Evolutionary conservation across 2,888 invertebrate species (phyloP), one percentile per base, ranked within the genome.

Genomic region (Drosophila cyrtoloma): DNA sequence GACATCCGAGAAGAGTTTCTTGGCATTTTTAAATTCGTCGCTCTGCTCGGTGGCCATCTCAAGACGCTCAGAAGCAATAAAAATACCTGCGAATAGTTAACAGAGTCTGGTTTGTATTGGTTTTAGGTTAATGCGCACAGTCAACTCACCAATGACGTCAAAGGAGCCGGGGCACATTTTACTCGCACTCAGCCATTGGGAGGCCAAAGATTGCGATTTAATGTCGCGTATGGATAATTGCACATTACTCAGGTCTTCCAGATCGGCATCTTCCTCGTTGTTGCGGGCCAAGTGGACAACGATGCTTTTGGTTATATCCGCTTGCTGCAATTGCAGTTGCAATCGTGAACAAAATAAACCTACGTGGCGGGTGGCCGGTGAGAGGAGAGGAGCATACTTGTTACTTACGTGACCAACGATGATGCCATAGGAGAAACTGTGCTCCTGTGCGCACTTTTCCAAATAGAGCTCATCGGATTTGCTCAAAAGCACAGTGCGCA

Each of bases 121-220:
- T n/a, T 28, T 19, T 22, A 16, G 14, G 61, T 30, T 28, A 19
- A 39, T 9, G 28, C 5, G 12, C 51, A 33, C 9, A 32, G 10
- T n/a, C 30, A 69, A 68, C 84, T 57, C 77, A 93, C 97, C 98
- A 91, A 97, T 94, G 57, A 98, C 96, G 93, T 96, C 96, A 94
- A 98, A 96, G 55, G 98, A 98, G 51, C 98, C 98, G 39, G 98
- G 97, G 74, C 98, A 94, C 98, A 98, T 98, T 93, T 97, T 95
- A 3, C 96, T 96, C 1, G 97, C 97, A 94, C 97, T 97, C 92
- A 96, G 96, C 50, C 97, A 97, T 94, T 98, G 97, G 90, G 97
- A 85, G 5, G 92, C 89, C 63, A 93, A 64, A 1, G 91, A 85
- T 67, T 92, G 92, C 14, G 91, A 78, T 66, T 92, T 88, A 26